These are phyloP conservation scores for Aleadryas rufinucha DNA, from an alignment of 2,113 vertebrate genomes.

Conservation along the genomic window DNA sequence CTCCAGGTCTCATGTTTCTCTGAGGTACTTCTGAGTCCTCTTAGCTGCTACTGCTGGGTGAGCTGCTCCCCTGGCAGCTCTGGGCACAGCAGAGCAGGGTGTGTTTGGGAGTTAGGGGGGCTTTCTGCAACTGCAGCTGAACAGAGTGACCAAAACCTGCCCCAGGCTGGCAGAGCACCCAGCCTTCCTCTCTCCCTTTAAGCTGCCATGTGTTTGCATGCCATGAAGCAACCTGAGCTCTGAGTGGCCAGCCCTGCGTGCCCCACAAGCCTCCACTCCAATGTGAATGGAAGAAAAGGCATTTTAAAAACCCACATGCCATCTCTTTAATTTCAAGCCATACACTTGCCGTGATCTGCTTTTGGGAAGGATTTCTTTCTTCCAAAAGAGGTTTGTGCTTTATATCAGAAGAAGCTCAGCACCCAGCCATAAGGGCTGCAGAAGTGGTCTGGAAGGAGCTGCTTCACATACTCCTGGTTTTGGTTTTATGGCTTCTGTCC, in stretches of 20 bases:
- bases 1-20: not conserved
- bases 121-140: not conserved
- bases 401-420: not conserved
- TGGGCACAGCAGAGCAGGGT: not conserved
- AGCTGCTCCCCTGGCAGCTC: not conserved
- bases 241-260: not conserved
- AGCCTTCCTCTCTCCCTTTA: not conserved
- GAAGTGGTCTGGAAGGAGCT: not conserved
- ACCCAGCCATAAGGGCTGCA: not conserved
- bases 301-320: not conserved
- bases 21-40: not conserved
- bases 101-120: no score
- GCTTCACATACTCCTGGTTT: not conserved
- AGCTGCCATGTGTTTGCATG: fast-evolving
- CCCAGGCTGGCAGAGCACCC: not conserved
- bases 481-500: not conserved
- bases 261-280: not conserved
- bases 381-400: not conserved
- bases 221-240: not conserved
- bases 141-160: not conserved
- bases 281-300: not conserved
- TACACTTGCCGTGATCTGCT: not conserved
- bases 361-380: not conserved
- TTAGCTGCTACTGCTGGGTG: not conserved
- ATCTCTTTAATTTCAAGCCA: not conserved